Evolutionary conservation across 2,797 vertebrate genomes (phyloP).

Genomic region (Coreius guichenoti): DNA sequence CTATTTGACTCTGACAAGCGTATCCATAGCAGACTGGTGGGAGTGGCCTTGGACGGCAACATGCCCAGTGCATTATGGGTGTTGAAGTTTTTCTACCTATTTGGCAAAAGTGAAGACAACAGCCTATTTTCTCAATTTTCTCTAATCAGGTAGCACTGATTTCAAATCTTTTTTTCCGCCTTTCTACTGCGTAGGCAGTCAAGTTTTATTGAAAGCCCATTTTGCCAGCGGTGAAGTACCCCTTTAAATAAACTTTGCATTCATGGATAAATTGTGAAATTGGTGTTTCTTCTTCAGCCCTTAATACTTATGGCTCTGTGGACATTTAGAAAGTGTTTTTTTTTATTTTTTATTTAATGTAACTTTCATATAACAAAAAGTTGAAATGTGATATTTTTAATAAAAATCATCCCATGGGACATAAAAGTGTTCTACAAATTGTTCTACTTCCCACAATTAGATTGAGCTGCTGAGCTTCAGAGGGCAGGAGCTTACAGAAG

Average conservation of each 20-base stretch:
- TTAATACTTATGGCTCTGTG: background rate
- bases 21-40: no score
- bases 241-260: background rate
- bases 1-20: no score
- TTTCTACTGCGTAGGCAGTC: no score
- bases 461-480: slow-evolving; percentile 89
- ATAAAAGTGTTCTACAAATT: background rate
- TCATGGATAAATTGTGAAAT: slow-evolving; percentile 5
- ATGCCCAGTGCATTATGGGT: no score
- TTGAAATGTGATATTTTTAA: background rate
- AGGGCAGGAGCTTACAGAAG: slow-evolving; percentile 89
- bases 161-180: no score
- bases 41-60: no score
- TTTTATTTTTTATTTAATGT: background rate
- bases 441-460: slow-evolving; percentile 61
- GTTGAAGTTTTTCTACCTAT: no score
- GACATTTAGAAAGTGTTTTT: background rate
- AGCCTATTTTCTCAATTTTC: no score
- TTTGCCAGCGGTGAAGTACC: background rate
- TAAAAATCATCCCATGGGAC: background rate
- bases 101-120: no score
- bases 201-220: no score
- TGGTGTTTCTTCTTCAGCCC: background rate
- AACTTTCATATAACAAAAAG: background rate
- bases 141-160: no score